phyloP scores from a whole-genome alignment of 2,888 invertebrate species.

The Myathropa florea region DNA sequence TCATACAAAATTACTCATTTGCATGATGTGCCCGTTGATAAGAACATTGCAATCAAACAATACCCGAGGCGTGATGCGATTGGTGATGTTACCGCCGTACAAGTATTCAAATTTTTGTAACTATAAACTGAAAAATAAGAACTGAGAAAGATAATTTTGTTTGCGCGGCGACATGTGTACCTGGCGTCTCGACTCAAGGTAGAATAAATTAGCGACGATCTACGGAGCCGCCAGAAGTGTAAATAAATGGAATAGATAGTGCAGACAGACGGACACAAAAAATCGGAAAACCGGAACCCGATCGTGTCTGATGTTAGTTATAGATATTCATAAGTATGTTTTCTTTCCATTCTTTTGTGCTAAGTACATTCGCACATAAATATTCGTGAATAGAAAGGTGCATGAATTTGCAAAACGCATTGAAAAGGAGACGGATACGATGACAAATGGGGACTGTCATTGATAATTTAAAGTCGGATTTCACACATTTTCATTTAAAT shows the following conservation, averaged over 20 bases:
- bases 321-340: background rate
- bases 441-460: background rate
- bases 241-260: conserved; percentile 16
- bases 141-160: conserved; percentile 58
- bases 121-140: conserved; percentile 34
- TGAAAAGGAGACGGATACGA: background rate
- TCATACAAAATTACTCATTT: conserved; percentile 62
- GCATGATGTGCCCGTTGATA: conserved; percentile 41
- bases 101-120: conserved; percentile 30
- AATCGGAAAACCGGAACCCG: background rate
- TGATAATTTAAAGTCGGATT: background rate
- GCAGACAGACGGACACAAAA: background rate
- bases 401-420: background rate
- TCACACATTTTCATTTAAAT: background rate
- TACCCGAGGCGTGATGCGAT: background rate
- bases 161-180: conserved; percentile 60
- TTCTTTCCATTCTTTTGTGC: background rate
- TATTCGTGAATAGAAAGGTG: background rate
- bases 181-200: conserved; percentile 64
- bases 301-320: background rate
- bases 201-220: conserved; percentile 53
- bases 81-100: too few relatives aligned
- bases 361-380: background rate
- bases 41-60: conserved; percentile 26
- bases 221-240: conserved; percentile 15